Conservation (phyloP, 2,888 invertebrate genomes). For the Drosophila subsilvestris region DNA sequence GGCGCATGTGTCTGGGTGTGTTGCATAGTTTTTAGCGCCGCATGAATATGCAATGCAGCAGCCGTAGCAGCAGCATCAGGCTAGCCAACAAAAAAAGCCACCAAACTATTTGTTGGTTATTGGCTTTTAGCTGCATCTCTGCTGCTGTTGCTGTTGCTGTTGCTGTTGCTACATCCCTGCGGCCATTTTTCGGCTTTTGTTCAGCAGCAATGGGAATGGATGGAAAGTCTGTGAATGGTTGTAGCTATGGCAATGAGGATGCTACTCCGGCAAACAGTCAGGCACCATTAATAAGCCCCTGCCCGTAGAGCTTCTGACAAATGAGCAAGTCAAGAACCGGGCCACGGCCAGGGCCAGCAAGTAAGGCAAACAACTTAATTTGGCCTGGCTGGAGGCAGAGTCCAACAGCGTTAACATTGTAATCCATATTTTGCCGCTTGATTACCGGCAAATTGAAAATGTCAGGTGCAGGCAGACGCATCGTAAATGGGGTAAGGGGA, state of each 20-base stretch:
- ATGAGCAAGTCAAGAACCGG: constrained; percentile 27
- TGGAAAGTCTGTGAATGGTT: no score
- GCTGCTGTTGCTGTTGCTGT: constrained; percentile 32
- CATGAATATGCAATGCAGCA: constrained; percentile 55
- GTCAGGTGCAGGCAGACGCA: constrained; percentile 61
- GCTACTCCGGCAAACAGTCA: neutral
- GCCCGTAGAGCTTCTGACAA: constrained; percentile 36
- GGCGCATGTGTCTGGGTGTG: constrained; percentile 23
- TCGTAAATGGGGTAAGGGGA: neutral
- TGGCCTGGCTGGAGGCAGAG: neutral
- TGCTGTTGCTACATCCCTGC: constrained; percentile 32
- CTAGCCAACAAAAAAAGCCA: constrained; percentile 37
- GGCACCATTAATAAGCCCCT: constrained; percentile 50
- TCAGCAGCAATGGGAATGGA: neutral
- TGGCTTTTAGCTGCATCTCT: constrained; percentile 22
- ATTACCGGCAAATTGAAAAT: constrained; percentile 75
- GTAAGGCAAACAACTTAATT: constrained; percentile 24
- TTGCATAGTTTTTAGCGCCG: constrained; percentile 49
- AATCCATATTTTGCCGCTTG: constrained; percentile 64
- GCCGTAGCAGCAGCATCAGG: constrained; percentile 17
- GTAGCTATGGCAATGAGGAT: neutral
- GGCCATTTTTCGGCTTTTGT: constrained; percentile 47
- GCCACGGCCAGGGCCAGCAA: no score
- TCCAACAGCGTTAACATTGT: constrained; percentile 56
- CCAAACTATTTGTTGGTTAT: constrained; percentile 34